Base-by-base conservation (phyloP, 1,140 invertebrate genomes). In the Cherax destructor region DNA sequence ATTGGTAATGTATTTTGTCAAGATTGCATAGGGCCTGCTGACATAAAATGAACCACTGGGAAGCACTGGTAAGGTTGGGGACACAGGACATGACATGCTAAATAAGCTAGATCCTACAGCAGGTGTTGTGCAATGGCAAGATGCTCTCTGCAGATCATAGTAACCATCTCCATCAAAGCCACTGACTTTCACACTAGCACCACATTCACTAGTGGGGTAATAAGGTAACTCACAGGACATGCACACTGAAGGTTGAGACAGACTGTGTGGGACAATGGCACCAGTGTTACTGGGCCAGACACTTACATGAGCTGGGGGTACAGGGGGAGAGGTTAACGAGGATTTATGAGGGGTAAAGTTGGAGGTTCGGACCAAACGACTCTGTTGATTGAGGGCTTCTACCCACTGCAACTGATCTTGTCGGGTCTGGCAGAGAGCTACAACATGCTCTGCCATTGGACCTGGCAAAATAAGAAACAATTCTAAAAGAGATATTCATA, bases 321-420 rank as follows among this genome's bases (percentile, higher is more conserved):
- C 77, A 84, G 80, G 88, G 69, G 91, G 91, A 61, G 91, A 95
- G 86, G 90, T 78, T 89, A 85, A 80, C 77, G 81, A 88, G 92
- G 92, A 81, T 89, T 76, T 81, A 80, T 77, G 81, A 77, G 86
- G 81, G 92, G 90, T 88, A 79, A 94, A 94, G 94, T 94, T 11
- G 94, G 94, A 93, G 95, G 95, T 3, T 95, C 91, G 80, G 69
- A 86, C 86, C 52, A 86, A 41, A 74, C 88, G 93, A 86, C 96
- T 95, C 92, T 97, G 97, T 69, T 96, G 96, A 18, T 94, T 94
- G 7, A 98, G 95, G 76, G 97, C 95, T 86, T 98, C 97, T 50
- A 99, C 96, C 98, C 98, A 99, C 86, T 97, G 87, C 88, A 97
- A 96, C 83, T 97, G 97, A 93, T 98, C 98, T 85, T 97, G 96